Conservation (phyloP, 2,888 invertebrate species). For the Epistrophe eligans region DNA sequence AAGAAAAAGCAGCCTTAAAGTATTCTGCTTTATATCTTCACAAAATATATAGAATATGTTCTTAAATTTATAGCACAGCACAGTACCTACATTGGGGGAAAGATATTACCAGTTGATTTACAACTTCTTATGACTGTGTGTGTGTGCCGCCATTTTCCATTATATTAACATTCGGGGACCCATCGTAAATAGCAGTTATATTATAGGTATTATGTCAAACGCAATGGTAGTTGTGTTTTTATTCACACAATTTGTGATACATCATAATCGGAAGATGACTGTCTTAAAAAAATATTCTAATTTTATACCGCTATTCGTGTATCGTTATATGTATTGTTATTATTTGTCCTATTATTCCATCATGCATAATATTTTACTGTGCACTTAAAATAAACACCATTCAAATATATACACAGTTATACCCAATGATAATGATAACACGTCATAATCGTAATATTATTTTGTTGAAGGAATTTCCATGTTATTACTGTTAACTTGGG, state of each 20-base stretch:
- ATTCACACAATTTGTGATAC: constrained; percentile 53
- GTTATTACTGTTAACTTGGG: neutral
- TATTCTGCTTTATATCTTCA: constrained; percentile 24
- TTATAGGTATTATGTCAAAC: constrained; percentile 18
- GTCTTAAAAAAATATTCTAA: constrained; percentile 35
- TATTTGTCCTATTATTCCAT: constrained; percentile 7
- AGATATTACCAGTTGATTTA: constrained; percentile 56
- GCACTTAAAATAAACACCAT: constrained; percentile 2
- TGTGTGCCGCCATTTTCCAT: constrained; percentile 20
- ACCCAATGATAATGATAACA: constrained; percentile 10
- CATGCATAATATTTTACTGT: constrained; percentile 11
- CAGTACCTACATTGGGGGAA: neutral
- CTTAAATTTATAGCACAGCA: constrained; percentile 24
- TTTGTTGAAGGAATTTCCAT: neutral
- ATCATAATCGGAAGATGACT: constrained; percentile 13
- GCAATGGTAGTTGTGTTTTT: constrained; percentile 37
- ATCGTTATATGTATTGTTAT: neutral
- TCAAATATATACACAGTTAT: neutral
- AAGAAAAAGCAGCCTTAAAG: neutral
- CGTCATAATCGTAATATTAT: constrained; percentile 18
- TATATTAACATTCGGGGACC: constrained; percentile 27
- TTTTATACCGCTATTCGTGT: constrained; percentile 24
- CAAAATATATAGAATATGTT: neutral
- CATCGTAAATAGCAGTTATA: constrained; percentile 25
- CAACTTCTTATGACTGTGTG: constrained; percentile 11